Base-by-base conservation (phyloP, 2,888 invertebrate species). In the Dryomyza anilis region DNA sequence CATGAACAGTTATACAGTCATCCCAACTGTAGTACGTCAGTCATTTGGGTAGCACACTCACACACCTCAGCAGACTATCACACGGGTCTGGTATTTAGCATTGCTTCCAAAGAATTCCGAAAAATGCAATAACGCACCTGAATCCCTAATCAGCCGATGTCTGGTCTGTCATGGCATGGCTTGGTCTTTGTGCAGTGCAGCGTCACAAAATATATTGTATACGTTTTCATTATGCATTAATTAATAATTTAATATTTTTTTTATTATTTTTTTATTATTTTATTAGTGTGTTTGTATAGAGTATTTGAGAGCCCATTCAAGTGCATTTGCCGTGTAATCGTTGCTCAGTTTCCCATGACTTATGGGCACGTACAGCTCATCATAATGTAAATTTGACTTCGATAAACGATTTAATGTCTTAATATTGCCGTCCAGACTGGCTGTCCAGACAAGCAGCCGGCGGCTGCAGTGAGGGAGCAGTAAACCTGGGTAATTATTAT, bases 391-490 rank as follows among this genome's bases (percentile, higher is more conserved):
- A 76, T 76, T 61, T 77, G 72, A 53, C 73, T 69, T 69, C 73
- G 76, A 74, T 76, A 76, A 77, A 73, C 77, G 78, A 78, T 75
- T 78, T 78, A 78, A 78, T 78, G 76, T 72, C 78, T 78, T 75
- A 77, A 77, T 77, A 72, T 72, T 73, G 68, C 12, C 55, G 55
- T 16, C n/a, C 23, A 21, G 23, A 50, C 39, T 14, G 39, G 3
- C 39, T 39, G 39, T 39, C 39, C n/a, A 12, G 39, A 5, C 48
- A 48, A 21, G 25, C 5, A 14, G 16, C 21, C 33, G 8, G 39
- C 7, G 14, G 39, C 3, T 39, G 39, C 12, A 58, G 46, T 46
- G 30, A 29, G 12, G 2, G 19, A 21, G 58, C 27, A 36, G 21
- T 10, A 55, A 14, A 58, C 8, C 16, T 43, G 21, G 27, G 8